phyloP scores from a whole-genome alignment of 2,797 vertebrate genomes.

The Pitangus sulphuratus region DNA sequence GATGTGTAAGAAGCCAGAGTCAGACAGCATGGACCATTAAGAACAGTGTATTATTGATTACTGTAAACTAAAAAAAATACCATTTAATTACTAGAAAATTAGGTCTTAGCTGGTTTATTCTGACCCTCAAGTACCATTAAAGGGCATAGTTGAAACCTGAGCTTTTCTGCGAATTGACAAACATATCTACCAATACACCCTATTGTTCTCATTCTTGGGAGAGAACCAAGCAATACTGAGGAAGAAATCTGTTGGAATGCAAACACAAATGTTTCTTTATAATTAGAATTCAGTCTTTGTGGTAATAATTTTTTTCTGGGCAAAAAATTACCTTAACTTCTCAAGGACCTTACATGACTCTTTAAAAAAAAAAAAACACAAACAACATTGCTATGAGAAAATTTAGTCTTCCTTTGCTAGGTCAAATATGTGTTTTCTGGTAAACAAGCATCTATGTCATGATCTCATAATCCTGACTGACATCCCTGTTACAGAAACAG shows the following conservation, averaged over 20 bases:
- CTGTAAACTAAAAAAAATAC: slow-evolving; percentile 3
- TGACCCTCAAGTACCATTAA: not conserved
- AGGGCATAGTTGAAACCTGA: not conserved
- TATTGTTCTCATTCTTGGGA: not conserved
- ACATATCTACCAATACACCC: not conserved
- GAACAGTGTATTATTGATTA: not conserved
- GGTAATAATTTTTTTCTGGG: slow-evolving; percentile 17
- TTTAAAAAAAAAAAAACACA: not conserved
- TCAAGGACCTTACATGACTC: not conserved
- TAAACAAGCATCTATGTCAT: not conserved
- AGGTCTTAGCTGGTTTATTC: not conserved
- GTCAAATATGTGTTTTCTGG: not conserved
- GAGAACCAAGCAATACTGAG: not conserved
- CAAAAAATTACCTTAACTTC: slow-evolving; percentile 20
- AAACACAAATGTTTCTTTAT: slow-evolving; percentile 41
- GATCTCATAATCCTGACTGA: not conserved
- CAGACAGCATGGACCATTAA: not conserved
- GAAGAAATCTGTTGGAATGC: slow-evolving; percentile 13
- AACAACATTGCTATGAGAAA: not conserved
- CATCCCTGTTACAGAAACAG: not conserved
- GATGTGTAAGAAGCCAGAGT: not conserved
- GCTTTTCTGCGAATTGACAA: not conserved
- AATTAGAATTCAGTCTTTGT: slow-evolving; percentile 37
- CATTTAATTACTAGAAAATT: not conserved
- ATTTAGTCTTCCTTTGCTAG: not conserved